phyloP scores from a whole-genome alignment of 2,113 vertebrate genomes.

The mouse (Mus musculus) region GRCm39 chr1:166623001-166623500 shows the following conservation, averaged over 20 bases:
- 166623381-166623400: background rate
- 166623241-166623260: no score
- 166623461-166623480: background rate
- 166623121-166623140: background rate
- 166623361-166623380: background rate
- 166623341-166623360: rapidly evolving
- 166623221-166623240: no score
- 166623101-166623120: background rate
- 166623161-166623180: background rate
- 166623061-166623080: background rate
- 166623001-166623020: background rate
- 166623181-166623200: background rate
- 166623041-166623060: background rate
- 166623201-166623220: background rate
- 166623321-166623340: background rate
- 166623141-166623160: background rate
- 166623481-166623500: background rate
- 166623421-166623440: no score
- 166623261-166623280: background rate
- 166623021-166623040: background rate
- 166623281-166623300: background rate
- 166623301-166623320: background rate
- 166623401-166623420: no score
- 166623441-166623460: background rate
- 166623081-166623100: background rate